Base-by-base conservation (phyloP, 53 echinoderm and acorn worm species). In the Paracentrotus lividus region DNA sequence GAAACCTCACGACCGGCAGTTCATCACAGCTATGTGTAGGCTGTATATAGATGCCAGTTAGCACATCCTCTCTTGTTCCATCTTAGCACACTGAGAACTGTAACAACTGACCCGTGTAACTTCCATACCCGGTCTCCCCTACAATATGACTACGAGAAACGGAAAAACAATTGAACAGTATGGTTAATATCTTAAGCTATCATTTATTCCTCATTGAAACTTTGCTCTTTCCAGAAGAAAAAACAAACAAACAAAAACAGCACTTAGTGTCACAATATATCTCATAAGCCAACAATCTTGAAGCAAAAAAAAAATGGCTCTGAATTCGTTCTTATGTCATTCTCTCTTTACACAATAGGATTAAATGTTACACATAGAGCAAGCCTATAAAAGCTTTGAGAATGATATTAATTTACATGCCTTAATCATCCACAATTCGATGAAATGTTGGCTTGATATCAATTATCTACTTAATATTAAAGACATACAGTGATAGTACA, bases 211-310 rank as follows among this genome's bases (percentile, higher is more conserved):
- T 92, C 92, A 42, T 92, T 92, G 77, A 81, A 92, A 56, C 42
- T 78, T n/a, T 92, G 77, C 81, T 90, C 81, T 56, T 92, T 42
- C 43, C 72, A 90, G 90, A 90, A 42, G 45, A 72, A 72, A 72
- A 36, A 38, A 72, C 36, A 72, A 40, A 61, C 8, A 24, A 58
- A 75, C 51, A 78, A 92, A 92, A 92, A 92, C 92, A 92, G 92
- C 92, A 92, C 92, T 92, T 92, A 78, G 81, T 77, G 92, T 92
- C 92, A 92, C 92, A 78, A 92, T 92, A 92, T 92, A 92, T 92
- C 27, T 92, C 43, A 44, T 75, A 92, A 92, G 92, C 92, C 92
- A 92, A 55, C 77, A 81, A 81, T 81, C 47, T 7, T 81, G 38
- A 56, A 69, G 72, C 89, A 90, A 92, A 51, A n/a, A n/a, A n/a